Evolutionary conservation across 2,797 vertebrate species (phyloP).

Genomic region (Poecilia gillii): DNA sequence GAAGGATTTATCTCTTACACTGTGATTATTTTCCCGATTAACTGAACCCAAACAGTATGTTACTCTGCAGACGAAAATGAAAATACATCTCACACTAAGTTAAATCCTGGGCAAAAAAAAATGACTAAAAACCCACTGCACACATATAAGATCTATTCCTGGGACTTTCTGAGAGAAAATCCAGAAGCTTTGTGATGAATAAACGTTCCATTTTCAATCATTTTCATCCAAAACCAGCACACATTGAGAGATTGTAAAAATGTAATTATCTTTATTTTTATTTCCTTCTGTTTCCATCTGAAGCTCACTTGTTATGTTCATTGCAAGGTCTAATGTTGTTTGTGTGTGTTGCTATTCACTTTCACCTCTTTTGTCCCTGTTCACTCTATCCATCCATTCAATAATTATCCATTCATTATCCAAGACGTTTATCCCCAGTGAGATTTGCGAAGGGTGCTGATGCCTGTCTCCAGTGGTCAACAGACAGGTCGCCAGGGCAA

Average conservation of each 20-base stretch:
- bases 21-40: conserved; percentile 65
- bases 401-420: too few species aligned
- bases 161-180: conserved; percentile 63
- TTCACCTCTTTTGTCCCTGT: not conserved
- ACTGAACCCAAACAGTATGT: conserved; percentile 55
- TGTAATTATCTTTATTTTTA: conserved; percentile 45
- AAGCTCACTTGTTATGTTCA: not conserved
- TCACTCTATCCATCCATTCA: too few species aligned
- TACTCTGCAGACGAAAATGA: conserved; percentile 38
- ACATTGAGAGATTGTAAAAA: conserved; percentile 69
- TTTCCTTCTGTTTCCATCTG: not conserved
- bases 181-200: conserved; percentile 72
- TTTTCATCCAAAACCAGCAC: conserved; percentile 77
- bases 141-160: conserved; percentile 33
- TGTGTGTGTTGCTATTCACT: not conserved
- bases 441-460: too few species aligned
- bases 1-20: conserved; percentile 38
- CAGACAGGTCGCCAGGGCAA: too few species aligned
- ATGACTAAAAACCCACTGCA: conserved; percentile 34
- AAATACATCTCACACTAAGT: conserved; percentile 44
- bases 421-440: too few species aligned
- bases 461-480: too few species aligned
- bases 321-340: not conserved
- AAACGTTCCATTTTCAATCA: conserved; percentile 74
- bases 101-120: conserved; percentile 41